A percentile compares a stretch with the other conserved stretches of the same genome.
phyloP scores from a whole-genome alignment of 2,888 invertebrate genomes.

The Glyphotaelius pellucidus region DNA sequence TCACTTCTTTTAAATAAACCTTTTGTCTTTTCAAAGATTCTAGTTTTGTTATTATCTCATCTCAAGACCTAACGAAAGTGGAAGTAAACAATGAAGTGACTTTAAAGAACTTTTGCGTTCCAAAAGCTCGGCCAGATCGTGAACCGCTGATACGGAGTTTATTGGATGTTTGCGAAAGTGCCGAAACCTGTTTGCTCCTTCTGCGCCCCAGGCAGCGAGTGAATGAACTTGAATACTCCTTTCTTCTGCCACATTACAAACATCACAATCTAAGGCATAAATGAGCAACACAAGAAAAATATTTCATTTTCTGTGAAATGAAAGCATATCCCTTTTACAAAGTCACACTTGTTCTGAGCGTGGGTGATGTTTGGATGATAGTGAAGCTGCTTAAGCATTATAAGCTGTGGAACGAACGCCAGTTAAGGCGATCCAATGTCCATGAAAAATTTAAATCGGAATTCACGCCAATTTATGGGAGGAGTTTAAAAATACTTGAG shows the following conservation, averaged over 20 bases:
- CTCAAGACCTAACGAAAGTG: not conserved
- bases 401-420: not conserved
- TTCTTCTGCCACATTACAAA: not conserved
- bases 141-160: not conserved
- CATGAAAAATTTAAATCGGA: too few relatives aligned
- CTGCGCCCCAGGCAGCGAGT: conserved; percentile 10
- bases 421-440: too few relatives aligned
- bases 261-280: not conserved
- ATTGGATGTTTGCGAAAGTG: conserved; percentile 27
- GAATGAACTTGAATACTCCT: conserved; percentile 21
- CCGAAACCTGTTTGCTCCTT: conserved; percentile 27
- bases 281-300: not conserved
- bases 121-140: conserved; percentile 8
- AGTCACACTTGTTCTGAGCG: not conserved
- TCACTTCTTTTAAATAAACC: not conserved
- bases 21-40: not conserved
- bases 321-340: not conserved
- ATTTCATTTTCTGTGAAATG: not conserved
- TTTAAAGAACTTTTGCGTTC: not conserved
- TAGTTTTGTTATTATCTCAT: not conserved
- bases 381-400: not conserved
- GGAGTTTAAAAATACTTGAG: too few relatives aligned
- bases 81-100: not conserved
- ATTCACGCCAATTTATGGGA: too few relatives aligned
- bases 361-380: not conserved